Percentiles rank a stretch among this genome's conserved stretches.
Conservation (phyloP, 2,888 invertebrate species). For the Aspidiotus destructor region DNA sequence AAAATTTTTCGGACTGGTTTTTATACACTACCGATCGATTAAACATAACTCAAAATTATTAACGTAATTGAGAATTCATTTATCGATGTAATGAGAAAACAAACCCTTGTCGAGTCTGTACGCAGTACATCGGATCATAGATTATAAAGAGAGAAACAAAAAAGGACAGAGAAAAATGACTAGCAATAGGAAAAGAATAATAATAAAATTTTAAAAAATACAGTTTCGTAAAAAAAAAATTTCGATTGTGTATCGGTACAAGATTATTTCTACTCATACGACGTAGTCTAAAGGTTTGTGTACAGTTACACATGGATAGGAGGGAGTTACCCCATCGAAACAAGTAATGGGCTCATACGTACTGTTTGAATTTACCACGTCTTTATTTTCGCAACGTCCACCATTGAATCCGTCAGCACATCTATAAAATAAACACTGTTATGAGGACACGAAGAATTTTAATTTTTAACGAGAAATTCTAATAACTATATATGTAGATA, state of each 20-base stretch:
- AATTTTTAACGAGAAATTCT: no score
- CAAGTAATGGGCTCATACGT: slow-evolving; percentile 50
- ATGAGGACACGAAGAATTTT: no score
- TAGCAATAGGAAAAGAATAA: not conserved
- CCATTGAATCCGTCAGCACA: slow-evolving; percentile 72
- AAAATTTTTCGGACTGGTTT: no score
- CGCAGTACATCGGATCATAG: not conserved
- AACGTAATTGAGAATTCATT: slow-evolving; percentile 4
- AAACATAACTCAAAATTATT: not conserved
- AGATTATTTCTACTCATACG: not conserved
- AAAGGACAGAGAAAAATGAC: slow-evolving; percentile 6
- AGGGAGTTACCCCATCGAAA: slow-evolving; percentile 32
- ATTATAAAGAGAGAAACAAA: not conserved
- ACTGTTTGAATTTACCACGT: slow-evolving; percentile 60
- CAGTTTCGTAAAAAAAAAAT: not conserved
- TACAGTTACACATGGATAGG: slow-evolving; percentile 32
- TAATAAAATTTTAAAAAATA: not conserved
- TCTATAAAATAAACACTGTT: slow-evolving; percentile 47
- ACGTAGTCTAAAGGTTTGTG: slow-evolving; percentile 40
- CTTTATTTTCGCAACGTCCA: slow-evolving; percentile 69
- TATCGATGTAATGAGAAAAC: not conserved
- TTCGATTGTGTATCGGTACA: slow-evolving; percentile 13
- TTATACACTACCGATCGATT: not conserved
- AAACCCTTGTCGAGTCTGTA: not conserved
- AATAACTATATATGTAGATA: no score